Conservation (phyloP, 2,888 invertebrate genomes). For the Eupithecia tripunctaria region DNA sequence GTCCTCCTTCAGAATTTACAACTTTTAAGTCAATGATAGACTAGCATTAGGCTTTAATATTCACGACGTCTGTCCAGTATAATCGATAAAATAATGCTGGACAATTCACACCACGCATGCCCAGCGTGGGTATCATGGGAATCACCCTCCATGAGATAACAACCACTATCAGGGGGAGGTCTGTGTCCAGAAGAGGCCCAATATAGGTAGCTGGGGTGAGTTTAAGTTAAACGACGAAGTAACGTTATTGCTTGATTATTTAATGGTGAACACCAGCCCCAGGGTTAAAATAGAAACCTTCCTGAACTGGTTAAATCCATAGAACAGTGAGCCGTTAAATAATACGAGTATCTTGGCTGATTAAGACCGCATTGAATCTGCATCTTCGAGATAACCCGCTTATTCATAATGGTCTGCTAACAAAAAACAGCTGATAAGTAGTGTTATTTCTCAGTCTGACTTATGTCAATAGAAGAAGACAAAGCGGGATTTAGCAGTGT, state of each 20-base stretch:
- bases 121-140: too few relatives aligned
- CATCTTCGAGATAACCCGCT: constrained; percentile 32
- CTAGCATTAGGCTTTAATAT: neutral
- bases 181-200: too few relatives aligned
- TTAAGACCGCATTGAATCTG: constrained; percentile 27
- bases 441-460: too few relatives aligned
- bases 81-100: neutral
- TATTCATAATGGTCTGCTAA: too few relatives aligned
- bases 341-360: constrained; percentile 16
- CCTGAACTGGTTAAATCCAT: neutral
- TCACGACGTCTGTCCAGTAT: neutral
- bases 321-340: constrained; percentile 5
- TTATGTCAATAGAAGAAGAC: too few relatives aligned
- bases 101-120: too few relatives aligned
- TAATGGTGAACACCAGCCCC: neutral
- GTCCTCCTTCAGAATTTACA: constrained; percentile 29
- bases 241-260: neutral
- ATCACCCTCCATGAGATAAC: too few relatives aligned
- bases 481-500: too few relatives aligned
- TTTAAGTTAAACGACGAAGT: too few relatives aligned
- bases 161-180: too few relatives aligned
- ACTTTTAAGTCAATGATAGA: constrained; percentile 21
- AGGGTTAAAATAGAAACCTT: neutral
- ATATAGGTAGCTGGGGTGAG: too few relatives aligned
- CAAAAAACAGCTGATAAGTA: too few relatives aligned